Percentiles rank a stretch among this genome's conserved stretches.
Conservation (phyloP, 1,140 invertebrate species). For the Andricus grossulariae region DNA sequence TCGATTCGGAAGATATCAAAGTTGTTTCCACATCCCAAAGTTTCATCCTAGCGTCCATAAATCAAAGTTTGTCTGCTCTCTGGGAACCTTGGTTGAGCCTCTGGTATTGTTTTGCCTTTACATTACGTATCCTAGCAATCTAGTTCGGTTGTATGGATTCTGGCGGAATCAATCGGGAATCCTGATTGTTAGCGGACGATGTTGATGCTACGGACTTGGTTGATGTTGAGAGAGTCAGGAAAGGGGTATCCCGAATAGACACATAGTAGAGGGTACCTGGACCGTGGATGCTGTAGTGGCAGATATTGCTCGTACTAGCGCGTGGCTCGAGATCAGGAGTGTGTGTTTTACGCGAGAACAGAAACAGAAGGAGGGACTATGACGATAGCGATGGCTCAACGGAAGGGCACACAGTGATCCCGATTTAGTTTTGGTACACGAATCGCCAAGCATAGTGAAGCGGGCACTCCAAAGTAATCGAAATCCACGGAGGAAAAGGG, state of each 20-base stretch:
- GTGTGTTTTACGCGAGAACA: slow-evolving; percentile 38
- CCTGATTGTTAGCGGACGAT: slow-evolving; percentile 62
- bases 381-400: slow-evolving; percentile 18
- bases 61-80: background rate
- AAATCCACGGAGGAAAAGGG: slow-evolving; percentile 55
- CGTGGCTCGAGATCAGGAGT: slow-evolving; percentile 14
- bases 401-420: slow-evolving; percentile 41
- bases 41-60: background rate
- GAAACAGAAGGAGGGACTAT: slow-evolving; percentile 15
- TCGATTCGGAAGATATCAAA: background rate
- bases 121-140: slow-evolving; percentile 6
- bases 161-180: slow-evolving; percentile 65
- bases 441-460: slow-evolving; percentile 39
- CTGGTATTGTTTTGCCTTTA: slow-evolving; percentile 11
- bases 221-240: slow-evolving; percentile 5
- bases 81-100: background rate
- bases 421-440: slow-evolving; percentile 55
- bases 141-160: slow-evolving; percentile 18
- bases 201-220: slow-evolving; percentile 60
- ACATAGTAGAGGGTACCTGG: background rate
- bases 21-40: background rate
- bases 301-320: slow-evolving; percentile 9
- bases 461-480: slow-evolving; percentile 61
- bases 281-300: background rate
- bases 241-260: slow-evolving; percentile 27